Percentiles rank a stretch among this genome's conserved stretches.
Evolutionary conservation across 2,888 invertebrate species (phyloP).

Genomic region (Chaetogeoica ovagalla): DNA sequence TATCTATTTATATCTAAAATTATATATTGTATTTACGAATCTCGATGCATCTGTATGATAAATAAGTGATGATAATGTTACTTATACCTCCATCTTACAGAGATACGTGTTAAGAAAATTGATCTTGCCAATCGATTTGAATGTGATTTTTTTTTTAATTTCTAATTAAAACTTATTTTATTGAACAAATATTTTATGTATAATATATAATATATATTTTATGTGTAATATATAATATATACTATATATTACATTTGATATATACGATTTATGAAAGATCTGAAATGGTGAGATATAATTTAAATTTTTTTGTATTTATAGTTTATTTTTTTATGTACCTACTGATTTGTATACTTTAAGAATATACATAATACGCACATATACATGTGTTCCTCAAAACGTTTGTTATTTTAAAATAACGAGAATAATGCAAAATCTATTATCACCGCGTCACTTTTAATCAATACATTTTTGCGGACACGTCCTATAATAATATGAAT

Average conservation of each 20-base stretch:
- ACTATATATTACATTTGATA: no score
- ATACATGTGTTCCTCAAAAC: not conserved
- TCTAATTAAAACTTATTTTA: constrained; percentile 12
- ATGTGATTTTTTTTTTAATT: constrained; percentile 30
- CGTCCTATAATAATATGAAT: not conserved
- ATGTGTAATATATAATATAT: constrained; percentile 2
- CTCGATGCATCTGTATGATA: constrained; percentile 21
- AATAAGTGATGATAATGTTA: constrained; percentile 23
- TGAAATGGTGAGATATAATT: constrained; percentile 36
- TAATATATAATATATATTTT: not conserved
- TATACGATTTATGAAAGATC: constrained; percentile 30
- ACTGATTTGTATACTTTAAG: constrained; percentile 24
- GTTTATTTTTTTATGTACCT: constrained; percentile 20
- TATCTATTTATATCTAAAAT: not conserved
- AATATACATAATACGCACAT: not conserved
- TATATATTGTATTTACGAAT: constrained; percentile 15
- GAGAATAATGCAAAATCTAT: no score
- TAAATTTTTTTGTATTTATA: constrained; percentile 5
- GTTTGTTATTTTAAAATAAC: no score
- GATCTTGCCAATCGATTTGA: constrained; percentile 32
- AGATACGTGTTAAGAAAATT: not conserved
- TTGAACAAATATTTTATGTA: constrained; percentile 22
- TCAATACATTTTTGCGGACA: not conserved
- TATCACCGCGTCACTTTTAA: no score
- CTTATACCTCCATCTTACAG: not conserved